Base-by-base conservation (phyloP, 2,888 invertebrate species). In the Eilema sororculum region DNA sequence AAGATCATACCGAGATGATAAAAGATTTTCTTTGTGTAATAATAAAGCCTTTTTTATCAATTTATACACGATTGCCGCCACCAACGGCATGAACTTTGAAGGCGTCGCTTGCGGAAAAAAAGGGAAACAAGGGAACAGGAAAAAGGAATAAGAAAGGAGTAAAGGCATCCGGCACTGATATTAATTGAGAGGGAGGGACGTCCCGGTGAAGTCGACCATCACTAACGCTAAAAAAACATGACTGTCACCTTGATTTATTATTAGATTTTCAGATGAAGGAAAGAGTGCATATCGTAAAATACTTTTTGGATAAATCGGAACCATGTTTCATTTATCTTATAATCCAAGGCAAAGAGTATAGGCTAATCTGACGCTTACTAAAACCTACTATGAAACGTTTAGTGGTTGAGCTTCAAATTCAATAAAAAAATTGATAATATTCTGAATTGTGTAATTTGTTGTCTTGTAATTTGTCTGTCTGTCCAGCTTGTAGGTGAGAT, bases 121-220 rank as follows among this genome's bases (percentile, higher is more conserved):
- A 2, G n/a, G 20, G 52, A 52, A 52, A 52, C 46, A 52, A 52
- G 9, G 52, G 20, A 52, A 52, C 52, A 52, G n/a, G n/a, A 46
- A 52, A 46, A 52, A 52, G 52, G n/a, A n/a, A 52, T 52, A 52
- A 52, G 52, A 52, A 52, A n/a, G n/a, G 52, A 52, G 52, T 20
- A 52, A 8, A n/a, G 20, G 52, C 52, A 52, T 52, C 52, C 52
- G 52, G 52, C 52, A 52, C 52, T 52, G 20, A n/a, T 52, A 9
- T 52, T 52, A 52, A 52, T 52, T 52, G n/a, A 52, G 52, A n/a
- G 52, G 52, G n/a, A 20, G 52, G 52, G 20, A 52, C 9, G 52
- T 52, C n/a, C n/a, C 52, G 52, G 52, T 52, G 52, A 52, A 52
- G 52, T 52, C 52, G 52, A 20, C 52, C 61, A 68, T 67, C n/a